These are phyloP conservation scores for Rhopalosiphum nymphaeae DNA, from an alignment of 2,888 invertebrate species.

Conservation along the genomic window DNA sequence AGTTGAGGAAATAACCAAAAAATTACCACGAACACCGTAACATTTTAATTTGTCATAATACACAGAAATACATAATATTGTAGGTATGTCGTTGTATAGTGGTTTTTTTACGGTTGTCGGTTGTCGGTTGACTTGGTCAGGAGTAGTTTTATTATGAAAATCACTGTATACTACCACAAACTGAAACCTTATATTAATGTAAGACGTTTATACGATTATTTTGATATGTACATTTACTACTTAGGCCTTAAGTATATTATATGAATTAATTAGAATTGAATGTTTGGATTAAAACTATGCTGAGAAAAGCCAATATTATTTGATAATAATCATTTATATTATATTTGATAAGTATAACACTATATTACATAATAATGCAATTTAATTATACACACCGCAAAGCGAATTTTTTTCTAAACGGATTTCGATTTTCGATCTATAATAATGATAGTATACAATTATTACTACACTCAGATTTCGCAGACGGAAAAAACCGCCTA, in stretches of 20 bases:
- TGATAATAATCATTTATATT: neutral
- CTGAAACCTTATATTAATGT: neutral
- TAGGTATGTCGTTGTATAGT: neutral
- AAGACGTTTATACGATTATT: neutral
- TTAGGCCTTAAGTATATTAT: neutral
- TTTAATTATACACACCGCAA: neutral
- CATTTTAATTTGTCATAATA: too few species aligned
- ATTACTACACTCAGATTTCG: neutral
- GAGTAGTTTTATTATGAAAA: neutral
- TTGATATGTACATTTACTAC: neutral
- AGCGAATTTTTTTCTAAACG: neutral
- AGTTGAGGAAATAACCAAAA: too few species aligned
- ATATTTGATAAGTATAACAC: neutral
- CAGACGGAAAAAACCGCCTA: neutral
- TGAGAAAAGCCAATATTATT: neutral
- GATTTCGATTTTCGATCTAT: neutral
- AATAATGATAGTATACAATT: neutral
- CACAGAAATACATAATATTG: neutral
- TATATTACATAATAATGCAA: neutral
- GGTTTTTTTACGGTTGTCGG: too few species aligned
- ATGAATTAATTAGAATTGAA: neutral
- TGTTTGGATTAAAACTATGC: neutral
- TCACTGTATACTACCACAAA: neutral
- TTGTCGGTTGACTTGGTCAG: neutral
- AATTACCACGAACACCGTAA: too few species aligned